Percentiles rank a stretch among this genome's conserved stretches.
These are phyloP conservation scores for Sphaerodactylus townsendi DNA, from an alignment of 2,113 vertebrate genomes.

Conservation along the genomic window DNA sequence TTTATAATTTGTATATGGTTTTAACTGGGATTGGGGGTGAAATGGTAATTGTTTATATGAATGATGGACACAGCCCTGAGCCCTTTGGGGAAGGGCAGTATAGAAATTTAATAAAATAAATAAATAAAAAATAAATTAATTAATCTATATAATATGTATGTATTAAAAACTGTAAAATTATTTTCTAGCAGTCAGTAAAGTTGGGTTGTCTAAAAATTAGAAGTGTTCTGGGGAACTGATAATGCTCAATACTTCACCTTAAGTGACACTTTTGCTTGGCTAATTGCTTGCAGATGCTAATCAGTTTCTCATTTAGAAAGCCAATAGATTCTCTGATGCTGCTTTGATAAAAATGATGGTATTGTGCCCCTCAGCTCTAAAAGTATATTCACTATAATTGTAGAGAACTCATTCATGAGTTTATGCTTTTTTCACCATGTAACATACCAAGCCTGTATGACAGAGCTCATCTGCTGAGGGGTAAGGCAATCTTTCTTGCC, in stretches of 20 bases:
- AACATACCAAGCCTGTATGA: background rate
- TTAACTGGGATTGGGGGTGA: no score
- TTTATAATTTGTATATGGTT: no score
- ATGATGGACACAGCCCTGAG: no score
- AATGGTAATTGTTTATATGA: no score
- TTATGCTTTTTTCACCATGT: background rate
- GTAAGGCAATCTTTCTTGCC: no score
- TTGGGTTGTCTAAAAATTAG: slow-evolving; percentile 8
- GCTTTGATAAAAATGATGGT: background rate
- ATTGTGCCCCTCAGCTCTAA: background rate
- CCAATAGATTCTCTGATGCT: slow-evolving; percentile 17
- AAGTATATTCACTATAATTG: background rate
- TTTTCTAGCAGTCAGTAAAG: slow-evolving; percentile 1
- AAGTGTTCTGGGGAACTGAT: slow-evolving; percentile 3
- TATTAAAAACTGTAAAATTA: slow-evolving; percentile 10
- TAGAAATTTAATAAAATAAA: no score
- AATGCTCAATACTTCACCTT: slow-evolving; percentile 10
- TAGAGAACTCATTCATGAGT: background rate
- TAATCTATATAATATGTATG: background rate
- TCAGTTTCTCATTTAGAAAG: slow-evolving; percentile 44
- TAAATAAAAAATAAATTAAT: no score
- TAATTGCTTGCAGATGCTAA: slow-evolving; percentile 55
- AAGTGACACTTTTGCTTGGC: slow-evolving; percentile 38
- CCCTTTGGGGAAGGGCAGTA: no score
- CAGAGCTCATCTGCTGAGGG: background rate